These are phyloP conservation scores for Epinotia demarniana DNA, from an alignment of 2,888 invertebrate species.

Conservation along the genomic window DNA sequence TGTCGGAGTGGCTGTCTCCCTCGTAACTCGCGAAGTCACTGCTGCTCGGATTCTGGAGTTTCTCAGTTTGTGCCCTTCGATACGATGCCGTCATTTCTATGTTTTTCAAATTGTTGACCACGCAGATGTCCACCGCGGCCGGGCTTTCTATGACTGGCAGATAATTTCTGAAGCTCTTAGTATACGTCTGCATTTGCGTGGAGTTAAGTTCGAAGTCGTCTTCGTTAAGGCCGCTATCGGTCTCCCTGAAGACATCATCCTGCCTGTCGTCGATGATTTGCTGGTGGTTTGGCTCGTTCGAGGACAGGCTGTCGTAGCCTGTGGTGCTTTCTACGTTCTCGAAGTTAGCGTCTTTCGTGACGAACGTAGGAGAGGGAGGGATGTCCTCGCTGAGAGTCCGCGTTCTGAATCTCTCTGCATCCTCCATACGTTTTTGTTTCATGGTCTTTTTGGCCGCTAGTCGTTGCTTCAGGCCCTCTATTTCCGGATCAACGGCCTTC, in stretches of 20 bases:
- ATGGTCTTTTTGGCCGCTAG: constrained; percentile 78
- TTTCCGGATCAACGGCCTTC: constrained; percentile 65
- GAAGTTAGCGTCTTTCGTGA: constrained; percentile 75
- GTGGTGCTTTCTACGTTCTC: constrained; percentile 80
- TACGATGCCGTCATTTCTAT: constrained; percentile 77
- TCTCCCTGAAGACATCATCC: constrained; percentile 68
- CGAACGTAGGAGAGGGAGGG: constrained; percentile 80
- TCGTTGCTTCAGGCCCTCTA: constrained; percentile 72
- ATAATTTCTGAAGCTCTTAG: constrained; percentile 81
- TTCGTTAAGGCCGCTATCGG: constrained; percentile 89
- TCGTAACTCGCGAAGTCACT: constrained; percentile 82
- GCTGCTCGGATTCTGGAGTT: constrained; percentile 66
- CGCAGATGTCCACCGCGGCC: constrained; percentile 76
- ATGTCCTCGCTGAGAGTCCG: constrained; percentile 86
- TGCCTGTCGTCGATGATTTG: constrained; percentile 66
- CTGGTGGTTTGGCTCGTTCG: constrained; percentile 75
- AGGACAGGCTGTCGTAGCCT: constrained; percentile 78
- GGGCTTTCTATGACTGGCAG: constrained; percentile 79
- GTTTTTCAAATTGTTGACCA: constrained; percentile 78
- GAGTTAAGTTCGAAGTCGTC: constrained; percentile 88
- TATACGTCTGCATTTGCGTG: constrained; percentile 85
- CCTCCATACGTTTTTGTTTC: constrained; percentile 86
- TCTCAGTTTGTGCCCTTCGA: constrained; percentile 57
- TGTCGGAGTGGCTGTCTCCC: constrained; percentile 85
- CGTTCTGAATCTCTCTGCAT: constrained; percentile 90